Base-by-base conservation (phyloP, 2,113 vertebrate species). In the Dicaeum eximium region DNA sequence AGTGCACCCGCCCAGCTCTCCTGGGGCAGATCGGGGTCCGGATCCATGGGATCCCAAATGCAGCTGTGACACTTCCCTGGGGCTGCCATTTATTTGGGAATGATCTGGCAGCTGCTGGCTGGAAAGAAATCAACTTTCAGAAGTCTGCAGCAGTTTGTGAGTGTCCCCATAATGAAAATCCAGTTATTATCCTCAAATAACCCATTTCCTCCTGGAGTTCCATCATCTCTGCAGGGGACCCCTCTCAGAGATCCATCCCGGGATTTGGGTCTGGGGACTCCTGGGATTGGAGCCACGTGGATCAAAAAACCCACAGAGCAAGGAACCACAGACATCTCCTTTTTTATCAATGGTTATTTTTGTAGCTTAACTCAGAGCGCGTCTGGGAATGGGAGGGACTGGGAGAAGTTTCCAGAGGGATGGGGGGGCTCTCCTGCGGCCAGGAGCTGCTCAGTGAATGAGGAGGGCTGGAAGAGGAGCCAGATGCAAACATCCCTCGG, bases 211-310 rank as follows among this genome's bases (percentile, higher is more conserved):
- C 4, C 38, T 24, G 23, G 54, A 72, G 67, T 72, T 72, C 3
- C 56, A 45, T 28, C 7, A 3, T 4, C 30, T 51, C 60, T 13
- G 6, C 12, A 0, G 30, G 24, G 50, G 9, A 22, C 50, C 45
- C 48, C 58, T 51, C 44, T 4, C 60, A 40, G 35, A 44, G 31
- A 44, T 50, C 66, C 42, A 15, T 24, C 33, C 67, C 2, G 3
- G 86, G 24, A 25, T 81, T 67, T 61, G 47, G 51, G 18, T 10
- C 13, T 21, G 1, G 69, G 33, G 7, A 8, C 14, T 33, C 15
- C 17, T 3, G 1, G 5, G 6, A 2, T 1, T 5, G 45, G 30
- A 57, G n/a, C 45, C 13, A 0, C 0, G 1, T 3, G 60, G 51
- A 31, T 6, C 1, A 28, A 61, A 28, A n/a, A 37, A 5, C 11